phyloP scores from a whole-genome alignment of 23 tunicate genomes.

The Styela plicata region DNA sequence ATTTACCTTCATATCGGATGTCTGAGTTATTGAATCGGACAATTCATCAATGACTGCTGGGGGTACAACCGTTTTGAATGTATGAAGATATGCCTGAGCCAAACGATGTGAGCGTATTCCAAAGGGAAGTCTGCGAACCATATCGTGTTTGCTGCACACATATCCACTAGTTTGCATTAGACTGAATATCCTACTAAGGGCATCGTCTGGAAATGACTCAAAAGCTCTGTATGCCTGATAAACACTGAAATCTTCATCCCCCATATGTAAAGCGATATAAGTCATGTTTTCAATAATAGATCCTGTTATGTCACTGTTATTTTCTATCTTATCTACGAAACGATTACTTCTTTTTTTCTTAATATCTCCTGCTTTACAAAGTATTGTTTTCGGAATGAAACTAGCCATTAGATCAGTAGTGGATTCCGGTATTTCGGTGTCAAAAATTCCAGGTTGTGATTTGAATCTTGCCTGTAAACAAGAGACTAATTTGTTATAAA shows the following conservation, averaged over 20 bases:
- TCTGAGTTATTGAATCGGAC: neutral
- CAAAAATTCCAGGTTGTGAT: slow-evolving; percentile 18
- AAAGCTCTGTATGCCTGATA: slow-evolving; percentile 62
- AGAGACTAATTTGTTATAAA: slow-evolving; percentile 4
- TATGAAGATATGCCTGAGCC: slow-evolving; percentile 8
- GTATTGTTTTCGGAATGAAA: slow-evolving; percentile 8
- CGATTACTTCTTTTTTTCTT: neutral
- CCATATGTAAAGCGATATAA: slow-evolving; percentile 38
- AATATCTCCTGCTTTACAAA: slow-evolving; percentile 5
- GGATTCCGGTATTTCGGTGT: slow-evolving; percentile 14
- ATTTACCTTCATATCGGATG: neutral
- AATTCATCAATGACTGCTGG: slow-evolving; percentile 3
- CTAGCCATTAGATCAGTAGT: neutral
- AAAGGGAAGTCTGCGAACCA: slow-evolving; percentile 8
- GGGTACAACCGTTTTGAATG: slow-evolving; percentile 3
- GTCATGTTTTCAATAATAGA: slow-evolving; percentile 42
- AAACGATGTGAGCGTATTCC: slow-evolving; percentile 26
- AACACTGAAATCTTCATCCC: slow-evolving; percentile 60
- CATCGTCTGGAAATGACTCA: slow-evolving; percentile 35
- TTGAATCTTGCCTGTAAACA: slow-evolving; percentile 25
- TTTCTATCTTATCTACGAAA: neutral
- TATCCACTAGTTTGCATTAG: slow-evolving; percentile 32
- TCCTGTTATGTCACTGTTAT: slow-evolving; percentile 16
- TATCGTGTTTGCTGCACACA: neutral
- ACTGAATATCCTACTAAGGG: slow-evolving; percentile 30